Evolutionary conservation across 2,113 vertebrate species (phyloP).

Genomic region (Pachypanchax playfairii): DNA sequence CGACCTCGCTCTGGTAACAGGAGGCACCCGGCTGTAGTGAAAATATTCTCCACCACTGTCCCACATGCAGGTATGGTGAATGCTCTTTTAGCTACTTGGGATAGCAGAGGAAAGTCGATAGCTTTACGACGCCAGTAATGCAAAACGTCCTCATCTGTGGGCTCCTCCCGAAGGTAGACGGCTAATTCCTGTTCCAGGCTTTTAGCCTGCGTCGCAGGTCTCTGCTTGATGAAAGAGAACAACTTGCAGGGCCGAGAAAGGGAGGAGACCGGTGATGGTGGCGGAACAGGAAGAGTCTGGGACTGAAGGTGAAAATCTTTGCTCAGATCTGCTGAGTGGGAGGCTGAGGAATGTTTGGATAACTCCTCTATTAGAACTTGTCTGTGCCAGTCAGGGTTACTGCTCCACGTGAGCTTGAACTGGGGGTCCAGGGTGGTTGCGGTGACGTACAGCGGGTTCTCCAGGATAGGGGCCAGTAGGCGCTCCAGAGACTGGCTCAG

Average conservation of each 20-base stretch:
- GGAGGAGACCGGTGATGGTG: conserved; percentile 65
- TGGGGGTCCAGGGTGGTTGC: conserved; percentile 83
- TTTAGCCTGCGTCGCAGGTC: conserved; percentile 79
- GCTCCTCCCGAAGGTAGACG: conserved; percentile 79
- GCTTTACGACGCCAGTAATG: conserved; percentile 83
- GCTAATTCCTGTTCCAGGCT: conserved; percentile 82
- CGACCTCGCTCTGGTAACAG: conserved; percentile 65
- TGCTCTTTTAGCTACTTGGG: conserved; percentile 80
- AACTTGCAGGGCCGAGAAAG: conserved; percentile 80
- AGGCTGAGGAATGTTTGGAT: conserved; percentile 71
- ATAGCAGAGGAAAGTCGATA: conserved; percentile 81
- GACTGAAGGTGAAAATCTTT: conserved; percentile 67
- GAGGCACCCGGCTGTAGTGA: conserved; percentile 63
- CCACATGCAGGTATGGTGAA: conserved; percentile 80
- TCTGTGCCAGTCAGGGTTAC: conserved; percentile 80
- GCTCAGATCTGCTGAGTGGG: conserved; percentile 56
- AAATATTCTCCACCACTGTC: conserved; percentile 77
- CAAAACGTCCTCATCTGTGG: conserved; percentile 81
- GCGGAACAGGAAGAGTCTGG: conserved; percentile 57
- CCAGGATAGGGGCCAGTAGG: conserved; percentile 74
- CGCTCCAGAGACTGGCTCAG: conserved; percentile 77
- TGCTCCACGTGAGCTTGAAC: conserved; percentile 86
- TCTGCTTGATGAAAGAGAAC: conserved; percentile 84
- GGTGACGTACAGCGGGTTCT: conserved; percentile 80
- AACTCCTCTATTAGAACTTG: conserved; percentile 80